These are phyloP conservation scores for Mastacembelus armatus DNA, from an alignment of 2,797 vertebrate species.

Conservation along the genomic window DNA sequence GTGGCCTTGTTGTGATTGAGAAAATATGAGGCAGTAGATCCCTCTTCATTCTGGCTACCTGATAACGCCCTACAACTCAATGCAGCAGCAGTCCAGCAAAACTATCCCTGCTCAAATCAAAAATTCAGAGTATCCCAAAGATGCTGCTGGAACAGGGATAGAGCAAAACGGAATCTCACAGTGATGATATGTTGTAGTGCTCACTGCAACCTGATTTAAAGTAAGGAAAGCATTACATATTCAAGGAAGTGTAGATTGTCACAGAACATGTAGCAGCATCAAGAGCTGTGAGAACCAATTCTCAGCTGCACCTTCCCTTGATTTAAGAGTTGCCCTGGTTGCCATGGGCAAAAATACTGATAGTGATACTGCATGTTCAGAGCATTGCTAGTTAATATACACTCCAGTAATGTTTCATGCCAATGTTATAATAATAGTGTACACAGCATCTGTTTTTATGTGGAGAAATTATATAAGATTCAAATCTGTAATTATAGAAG, in stretches of 20 bases:
- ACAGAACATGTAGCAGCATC: too few relatives aligned
- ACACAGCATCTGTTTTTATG: too few relatives aligned
- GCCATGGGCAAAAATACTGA: too few relatives aligned
- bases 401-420: too few relatives aligned
- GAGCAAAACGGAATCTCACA: slow-evolving; percentile 21
- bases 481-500: too few relatives aligned
- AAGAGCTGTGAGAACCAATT: too few relatives aligned
- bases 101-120: slow-evolving; percentile 33
- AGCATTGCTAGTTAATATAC: too few relatives aligned
- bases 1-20: background rate
- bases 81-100: slow-evolving; percentile 27
- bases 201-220: slow-evolving; percentile 3
- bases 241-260: background rate
- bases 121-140: slow-evolving; percentile 25
- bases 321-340: too few relatives aligned
- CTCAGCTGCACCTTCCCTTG: too few relatives aligned
- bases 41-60: slow-evolving; percentile 26
- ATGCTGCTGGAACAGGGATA: slow-evolving; percentile 30
- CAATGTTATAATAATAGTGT: too few relatives aligned
- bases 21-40: slow-evolving; percentile 31
- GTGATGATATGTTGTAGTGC: slow-evolving; percentile 3
- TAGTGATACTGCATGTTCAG: too few relatives aligned
- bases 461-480: too few relatives aligned
- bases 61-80: slow-evolving; percentile 28
- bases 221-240: background rate